These are phyloP conservation scores for Metopia argyrocephala DNA, from an alignment of 2,888 invertebrate genomes.

Conservation along the genomic window DNA sequence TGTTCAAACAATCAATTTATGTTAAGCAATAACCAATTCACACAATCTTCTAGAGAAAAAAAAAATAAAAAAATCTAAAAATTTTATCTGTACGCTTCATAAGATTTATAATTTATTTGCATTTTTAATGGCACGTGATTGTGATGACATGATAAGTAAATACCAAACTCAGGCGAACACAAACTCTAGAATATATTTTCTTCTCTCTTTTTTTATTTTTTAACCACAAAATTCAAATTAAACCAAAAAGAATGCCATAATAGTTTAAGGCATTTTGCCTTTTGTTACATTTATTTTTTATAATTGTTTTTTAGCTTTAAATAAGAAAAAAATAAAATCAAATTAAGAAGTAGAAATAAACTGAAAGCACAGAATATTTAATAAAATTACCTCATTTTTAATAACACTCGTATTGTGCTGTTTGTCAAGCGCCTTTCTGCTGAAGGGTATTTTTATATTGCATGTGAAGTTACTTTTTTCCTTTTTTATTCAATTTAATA, in stretches of 20 bases:
- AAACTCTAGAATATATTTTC: not conserved
- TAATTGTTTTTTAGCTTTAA: constrained; percentile 47
- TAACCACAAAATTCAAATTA: constrained; percentile 20
- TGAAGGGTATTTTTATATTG: not conserved
- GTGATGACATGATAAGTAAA: not conserved
- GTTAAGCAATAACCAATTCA: not conserved
- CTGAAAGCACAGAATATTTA: not conserved
- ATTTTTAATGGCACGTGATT: constrained; percentile 19
- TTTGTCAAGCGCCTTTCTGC: not conserved
- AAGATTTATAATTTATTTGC: not conserved
- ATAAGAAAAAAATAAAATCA: constrained; percentile 27
- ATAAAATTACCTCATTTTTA: constrained; percentile 43
- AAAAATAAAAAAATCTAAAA: not conserved
- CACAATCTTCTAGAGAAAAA: not conserved
- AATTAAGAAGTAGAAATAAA: not conserved
- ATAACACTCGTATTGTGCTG: not conserved
- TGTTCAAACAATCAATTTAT: not conserved
- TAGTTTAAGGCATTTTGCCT: not conserved
- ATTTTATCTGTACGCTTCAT: not conserved
- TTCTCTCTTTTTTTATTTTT: not conserved
- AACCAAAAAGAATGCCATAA: not conserved
- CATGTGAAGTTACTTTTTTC: too few species aligned
- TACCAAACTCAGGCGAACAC: not conserved
- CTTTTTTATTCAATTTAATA: too few species aligned
- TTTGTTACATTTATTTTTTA: not conserved